phyloP scores from a whole-genome alignment of 2,888 invertebrate species.

The Philhelius pedissequus region DNA sequence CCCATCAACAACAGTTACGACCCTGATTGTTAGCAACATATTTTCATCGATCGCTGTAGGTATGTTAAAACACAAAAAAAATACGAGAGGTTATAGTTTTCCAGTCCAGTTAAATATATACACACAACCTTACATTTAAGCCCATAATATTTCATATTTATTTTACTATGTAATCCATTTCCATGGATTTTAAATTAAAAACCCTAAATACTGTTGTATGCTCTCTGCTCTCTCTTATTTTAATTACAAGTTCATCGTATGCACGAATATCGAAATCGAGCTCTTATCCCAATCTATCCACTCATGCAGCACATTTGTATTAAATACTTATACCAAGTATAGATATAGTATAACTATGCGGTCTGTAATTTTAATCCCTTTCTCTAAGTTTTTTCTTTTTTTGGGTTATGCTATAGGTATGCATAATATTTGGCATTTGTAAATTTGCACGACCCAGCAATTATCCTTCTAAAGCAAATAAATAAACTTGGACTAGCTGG shows the following conservation, averaged over 20 bases:
- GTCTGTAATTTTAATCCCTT: not conserved
- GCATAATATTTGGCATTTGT: slow-evolving; percentile 23
- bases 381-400: not conserved
- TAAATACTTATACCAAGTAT: not conserved
- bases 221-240: not conserved
- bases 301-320: not conserved
- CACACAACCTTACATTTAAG: too few species aligned
- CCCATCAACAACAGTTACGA: too few species aligned
- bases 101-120: too few species aligned
- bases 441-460: slow-evolving; percentile 34
- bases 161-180: not conserved
- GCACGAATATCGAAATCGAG: not conserved
- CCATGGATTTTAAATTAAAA: not conserved
- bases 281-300: not conserved
- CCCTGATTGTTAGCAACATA: too few species aligned
- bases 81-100: too few species aligned
- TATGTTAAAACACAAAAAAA: too few species aligned
- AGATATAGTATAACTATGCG: not conserved
- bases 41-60: too few species aligned
- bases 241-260: not conserved
- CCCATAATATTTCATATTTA: not conserved
- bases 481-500: slow-evolving; percentile 20
- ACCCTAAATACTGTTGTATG: too few species aligned
- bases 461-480: slow-evolving; percentile 49
- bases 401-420: not conserved